These are phyloP conservation scores for Sitta carolinensis DNA, from an alignment of 2,797 vertebrate species.

Conservation along the genomic window DNA sequence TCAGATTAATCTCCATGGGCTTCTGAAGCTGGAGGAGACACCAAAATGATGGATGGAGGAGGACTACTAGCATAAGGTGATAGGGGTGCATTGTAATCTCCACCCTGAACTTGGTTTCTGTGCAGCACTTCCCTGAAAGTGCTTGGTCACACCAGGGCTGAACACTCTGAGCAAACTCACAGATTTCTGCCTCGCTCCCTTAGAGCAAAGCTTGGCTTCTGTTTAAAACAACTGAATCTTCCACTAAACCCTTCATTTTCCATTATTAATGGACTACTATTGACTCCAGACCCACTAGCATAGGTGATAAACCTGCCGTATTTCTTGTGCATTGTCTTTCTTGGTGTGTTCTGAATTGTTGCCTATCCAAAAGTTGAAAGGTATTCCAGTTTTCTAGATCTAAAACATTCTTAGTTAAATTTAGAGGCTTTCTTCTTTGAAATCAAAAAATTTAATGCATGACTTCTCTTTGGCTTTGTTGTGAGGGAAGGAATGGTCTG, in stretches of 20 bases:
- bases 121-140: not conserved
- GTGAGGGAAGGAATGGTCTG: not conserved
- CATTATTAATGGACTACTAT: too few relatives aligned
- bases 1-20: conserved; percentile 21
- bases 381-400: not conserved
- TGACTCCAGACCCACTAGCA: too few relatives aligned
- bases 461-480: not conserved
- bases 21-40: conserved; percentile 29
- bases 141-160: not conserved
- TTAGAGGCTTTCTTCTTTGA: not conserved
- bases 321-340: not conserved
- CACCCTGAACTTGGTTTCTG: not conserved
- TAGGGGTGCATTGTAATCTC: conserved; percentile 2
- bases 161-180: not conserved
- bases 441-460: not conserved
- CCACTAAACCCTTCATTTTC: not conserved
- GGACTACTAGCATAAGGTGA: conserved; percentile 26
- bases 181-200: not conserved
- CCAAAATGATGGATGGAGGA: conserved; percentile 26
- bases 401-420: not conserved
- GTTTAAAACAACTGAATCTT: not conserved
- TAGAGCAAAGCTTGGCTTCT: not conserved
- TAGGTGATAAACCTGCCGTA: not conserved
- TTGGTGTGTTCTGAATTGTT: not conserved
- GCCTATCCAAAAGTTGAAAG: not conserved